phyloP scores from a whole-genome alignment of 1,140 invertebrate genomes.

The Dinoponera quadriceps region DNA sequence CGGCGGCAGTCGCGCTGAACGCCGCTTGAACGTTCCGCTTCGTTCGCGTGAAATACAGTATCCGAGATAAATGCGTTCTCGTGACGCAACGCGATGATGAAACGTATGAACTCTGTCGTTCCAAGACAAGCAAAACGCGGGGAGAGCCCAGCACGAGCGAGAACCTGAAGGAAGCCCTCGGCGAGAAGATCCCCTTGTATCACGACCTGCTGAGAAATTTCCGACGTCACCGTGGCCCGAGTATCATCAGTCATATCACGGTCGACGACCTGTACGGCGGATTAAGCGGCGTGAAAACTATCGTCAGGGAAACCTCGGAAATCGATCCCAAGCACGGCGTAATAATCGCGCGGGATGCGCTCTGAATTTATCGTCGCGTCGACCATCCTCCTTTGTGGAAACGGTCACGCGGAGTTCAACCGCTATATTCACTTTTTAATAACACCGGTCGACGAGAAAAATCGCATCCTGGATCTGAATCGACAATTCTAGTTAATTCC shows the following conservation, averaged over 20 bases:
- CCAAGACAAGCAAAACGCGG: constrained; percentile 75
- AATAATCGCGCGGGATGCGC: constrained; percentile 44
- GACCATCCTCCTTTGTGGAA: too few relatives aligned
- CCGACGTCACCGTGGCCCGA: constrained; percentile 68
- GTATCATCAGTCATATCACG: constrained; percentile 73
- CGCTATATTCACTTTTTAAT: too few relatives aligned
- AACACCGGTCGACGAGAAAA: too few relatives aligned
- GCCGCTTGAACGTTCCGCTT: not conserved
- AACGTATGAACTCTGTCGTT: not conserved
- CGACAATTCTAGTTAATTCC: too few relatives aligned
- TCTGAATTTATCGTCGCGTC: too few relatives aligned
- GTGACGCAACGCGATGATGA: not conserved
- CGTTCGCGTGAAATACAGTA: not conserved
- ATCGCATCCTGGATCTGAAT: too few relatives aligned
- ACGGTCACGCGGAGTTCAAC: too few relatives aligned
- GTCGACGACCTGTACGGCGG: constrained; percentile 77
- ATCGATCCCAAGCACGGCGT: constrained; percentile 72
- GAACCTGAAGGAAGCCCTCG: constrained; percentile 78
- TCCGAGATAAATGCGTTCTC: not conserved
- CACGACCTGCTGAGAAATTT: constrained; percentile 78
- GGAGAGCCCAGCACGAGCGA: constrained; percentile 74
- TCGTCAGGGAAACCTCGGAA: constrained; percentile 78
- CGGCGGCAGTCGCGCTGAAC: not conserved
- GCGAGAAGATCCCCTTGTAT: constrained; percentile 79
- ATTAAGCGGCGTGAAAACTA: constrained; percentile 70